Evolutionary conservation across 1,140 invertebrate genomes (phyloP), one percentile per base, ranked within the genome.

Genomic region (Chelonus insularis): DNA sequence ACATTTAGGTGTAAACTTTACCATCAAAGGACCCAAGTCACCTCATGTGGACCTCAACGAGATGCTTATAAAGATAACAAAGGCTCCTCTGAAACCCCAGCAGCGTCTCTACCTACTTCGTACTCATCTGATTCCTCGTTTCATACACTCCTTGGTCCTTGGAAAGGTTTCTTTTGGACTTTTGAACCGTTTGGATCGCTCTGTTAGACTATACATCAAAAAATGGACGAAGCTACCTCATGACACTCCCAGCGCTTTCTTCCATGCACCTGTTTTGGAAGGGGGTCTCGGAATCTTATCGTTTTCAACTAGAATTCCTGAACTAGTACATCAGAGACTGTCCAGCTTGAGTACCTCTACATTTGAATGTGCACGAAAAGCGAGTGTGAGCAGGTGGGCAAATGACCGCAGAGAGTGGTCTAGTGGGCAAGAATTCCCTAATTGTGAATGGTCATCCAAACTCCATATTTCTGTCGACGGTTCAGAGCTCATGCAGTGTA

Each of bases 41-140:
- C 39, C 66, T 2, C 64, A 63, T 41, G 16, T 59, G 0, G 7
- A 41, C 1, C 16, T 55, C 45, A 4, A 61, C 18, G 48, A 20
- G 0, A 8, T 62, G 45, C 32, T 75, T 1, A 36, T 37, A 1
- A 65, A 68, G 5, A 67, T 77, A 23, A 66, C 60, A 12, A 66
- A 50, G 57, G 74, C 72, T 3, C 71, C 73, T 5, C 65, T 79
- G 11, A 76, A 72, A 52, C 70, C 70, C 11, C 72, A 75, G 48
- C 75, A 78, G 58, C 36, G 74, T 25, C 60, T 72, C 18, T 60
- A 64, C 12, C 60, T 73, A 8, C 52, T 74, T 0, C 64, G 59
- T 4, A 58, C 51, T 0, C 65, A 70, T 50, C 58, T 79, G 0
- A 11, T 77, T 6, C 72, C 74, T 21, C 52, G 65, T 1, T 37